A percentile compares a stretch with the other conserved stretches of the same genome.
These are phyloP conservation scores for Pachyseris speciosa DNA, from an alignment of 64 coral and sea anemone genomes.

Conservation along the genomic window DNA sequence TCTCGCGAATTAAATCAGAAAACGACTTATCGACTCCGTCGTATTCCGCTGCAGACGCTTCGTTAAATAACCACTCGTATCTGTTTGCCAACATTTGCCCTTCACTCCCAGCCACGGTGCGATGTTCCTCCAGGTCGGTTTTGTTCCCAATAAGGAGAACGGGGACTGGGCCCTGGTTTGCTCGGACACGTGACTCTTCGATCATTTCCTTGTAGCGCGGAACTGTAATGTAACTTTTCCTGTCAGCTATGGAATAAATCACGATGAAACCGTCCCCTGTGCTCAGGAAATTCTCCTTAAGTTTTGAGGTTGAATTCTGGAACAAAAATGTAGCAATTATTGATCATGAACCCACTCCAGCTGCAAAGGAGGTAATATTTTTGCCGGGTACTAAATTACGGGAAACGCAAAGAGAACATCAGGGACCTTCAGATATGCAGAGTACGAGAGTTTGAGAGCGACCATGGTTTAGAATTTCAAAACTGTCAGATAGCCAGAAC, in stretches of 20 bases:
- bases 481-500: too few species aligned
- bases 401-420: too few species aligned
- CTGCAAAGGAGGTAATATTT: too few species aligned
- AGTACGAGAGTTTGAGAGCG: too few species aligned
- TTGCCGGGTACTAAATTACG: not conserved
- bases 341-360: too few species aligned
- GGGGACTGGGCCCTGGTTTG: not conserved
- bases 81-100: constrained; percentile 59
- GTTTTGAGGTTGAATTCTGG: constrained; percentile 41
- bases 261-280: constrained; percentile 69
- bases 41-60: constrained; percentile 64
- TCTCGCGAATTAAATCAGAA: constrained; percentile 66
- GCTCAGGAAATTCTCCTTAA: constrained; percentile 66
- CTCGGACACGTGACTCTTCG: constrained; percentile 35
- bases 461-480: too few species aligned
- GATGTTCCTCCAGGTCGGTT: constrained; percentile 68
- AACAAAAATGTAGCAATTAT: constrained; percentile 5
- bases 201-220: constrained; percentile 70
- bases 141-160: constrained; percentile 79
- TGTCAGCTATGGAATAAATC: constrained; percentile 75
- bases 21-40: constrained; percentile 63
- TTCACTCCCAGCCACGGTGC: constrained; percentile 61
- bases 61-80: constrained; percentile 77
- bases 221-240: constrained; percentile 68
- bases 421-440: too few species aligned